These are phyloP conservation scores for Sebastes elongatus DNA, from an alignment of 2,797 vertebrate genomes.

Conservation along the genomic window DNA sequence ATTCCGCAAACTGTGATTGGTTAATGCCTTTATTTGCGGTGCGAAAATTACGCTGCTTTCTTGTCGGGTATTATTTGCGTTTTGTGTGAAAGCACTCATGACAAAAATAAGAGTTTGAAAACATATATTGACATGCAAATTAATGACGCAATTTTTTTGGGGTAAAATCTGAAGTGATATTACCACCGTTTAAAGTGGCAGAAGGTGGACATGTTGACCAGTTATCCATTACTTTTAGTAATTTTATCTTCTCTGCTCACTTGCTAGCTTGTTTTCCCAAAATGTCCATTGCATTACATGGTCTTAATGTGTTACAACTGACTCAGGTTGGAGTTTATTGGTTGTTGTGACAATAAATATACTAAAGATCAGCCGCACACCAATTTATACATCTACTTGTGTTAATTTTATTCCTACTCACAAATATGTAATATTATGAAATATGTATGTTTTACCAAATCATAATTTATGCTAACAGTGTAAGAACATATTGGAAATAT, in stretches of 20 bases:
- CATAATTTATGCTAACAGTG: neutral
- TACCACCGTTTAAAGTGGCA: neutral
- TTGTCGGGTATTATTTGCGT: too few species aligned
- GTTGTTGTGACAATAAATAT: neutral
- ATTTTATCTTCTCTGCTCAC: neutral
- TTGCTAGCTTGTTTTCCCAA: neutral
- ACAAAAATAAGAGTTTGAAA: too few species aligned
- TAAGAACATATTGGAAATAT: too few species aligned
- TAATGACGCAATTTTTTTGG: fast-evolving
- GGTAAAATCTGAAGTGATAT: neutral
- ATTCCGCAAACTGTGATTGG: fast-evolving
- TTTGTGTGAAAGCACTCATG: too few species aligned
- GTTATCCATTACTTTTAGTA: neutral
- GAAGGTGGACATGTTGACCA: neutral
- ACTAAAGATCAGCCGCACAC: neutral
- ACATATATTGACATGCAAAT: too few species aligned
- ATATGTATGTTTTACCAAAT: neutral
- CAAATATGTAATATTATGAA: neutral
- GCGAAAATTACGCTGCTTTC: too few species aligned
- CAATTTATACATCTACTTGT: neutral
- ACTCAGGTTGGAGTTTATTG: neutral
- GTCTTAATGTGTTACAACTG: neutral
- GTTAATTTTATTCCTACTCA: neutral
- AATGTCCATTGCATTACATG: neutral
- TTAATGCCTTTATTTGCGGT: too few species aligned